These are phyloP conservation scores for Pogonus chalceus DNA, from an alignment of 1,140 invertebrate genomes.

Conservation along the genomic window DNA sequence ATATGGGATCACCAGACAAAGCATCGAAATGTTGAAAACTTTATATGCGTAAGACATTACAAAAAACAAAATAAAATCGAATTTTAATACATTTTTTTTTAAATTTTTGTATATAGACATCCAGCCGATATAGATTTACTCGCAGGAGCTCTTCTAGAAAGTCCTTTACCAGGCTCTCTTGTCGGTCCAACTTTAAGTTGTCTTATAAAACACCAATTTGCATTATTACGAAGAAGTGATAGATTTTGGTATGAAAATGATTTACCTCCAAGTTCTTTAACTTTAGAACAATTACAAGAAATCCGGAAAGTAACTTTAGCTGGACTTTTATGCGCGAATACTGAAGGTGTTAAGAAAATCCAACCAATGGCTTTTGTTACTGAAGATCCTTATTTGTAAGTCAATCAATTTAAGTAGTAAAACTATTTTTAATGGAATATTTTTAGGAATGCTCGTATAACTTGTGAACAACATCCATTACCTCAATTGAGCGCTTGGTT, in stretches of 20 bases:
- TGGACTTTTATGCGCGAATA: constrained; percentile 75
- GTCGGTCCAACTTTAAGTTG: constrained; percentile 84
- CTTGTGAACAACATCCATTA: constrained; percentile 58
- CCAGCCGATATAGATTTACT: constrained; percentile 81
- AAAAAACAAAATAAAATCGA: constrained; percentile 8
- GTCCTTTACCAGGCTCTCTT: constrained; percentile 62
- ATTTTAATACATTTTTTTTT: constrained; percentile 13
- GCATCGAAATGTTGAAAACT: constrained; percentile 47
- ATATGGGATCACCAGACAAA: constrained; percentile 45
- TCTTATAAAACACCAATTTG: constrained; percentile 69
- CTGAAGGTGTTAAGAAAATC: constrained; percentile 49
- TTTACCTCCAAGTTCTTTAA: constrained; percentile 78
- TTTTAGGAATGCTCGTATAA: constrained; percentile 63
- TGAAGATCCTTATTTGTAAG: constrained; percentile 77
- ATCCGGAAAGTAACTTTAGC: constrained; percentile 75
- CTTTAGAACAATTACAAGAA: constrained; percentile 70
- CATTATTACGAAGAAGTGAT: constrained; percentile 67
- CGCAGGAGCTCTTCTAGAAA: constrained; percentile 75
- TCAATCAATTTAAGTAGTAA: constrained; percentile 14
- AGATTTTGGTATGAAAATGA: constrained; percentile 96
- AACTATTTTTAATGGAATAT: constrained; percentile 8
- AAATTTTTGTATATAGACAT: constrained; percentile 36
- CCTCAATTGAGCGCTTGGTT: constrained; percentile 55
- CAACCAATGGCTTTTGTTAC: constrained; percentile 80
- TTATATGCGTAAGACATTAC: constrained; percentile 47